Evolutionary conservation across 2,113 vertebrate species (phyloP).

Genomic region (Acanthisitta chloris): DNA sequence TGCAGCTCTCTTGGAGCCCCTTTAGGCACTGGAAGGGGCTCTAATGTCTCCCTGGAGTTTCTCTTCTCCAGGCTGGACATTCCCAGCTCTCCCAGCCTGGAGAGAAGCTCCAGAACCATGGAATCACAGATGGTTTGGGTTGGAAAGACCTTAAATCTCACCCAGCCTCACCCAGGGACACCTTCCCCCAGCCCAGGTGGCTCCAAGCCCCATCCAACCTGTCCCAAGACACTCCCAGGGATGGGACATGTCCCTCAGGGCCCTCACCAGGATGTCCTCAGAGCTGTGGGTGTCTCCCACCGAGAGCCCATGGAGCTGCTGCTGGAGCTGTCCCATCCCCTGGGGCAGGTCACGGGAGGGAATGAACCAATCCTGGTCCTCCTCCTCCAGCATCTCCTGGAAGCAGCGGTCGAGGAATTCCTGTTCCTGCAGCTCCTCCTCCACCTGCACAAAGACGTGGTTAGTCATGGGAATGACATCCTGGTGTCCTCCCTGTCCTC

Average conservation of each 20-base stretch:
- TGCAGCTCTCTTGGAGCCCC: neutral
- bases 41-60: no score
- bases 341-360: slow-evolving; percentile 91
- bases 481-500: no score
- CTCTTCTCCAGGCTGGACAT: no score
- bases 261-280: slow-evolving; percentile 92
- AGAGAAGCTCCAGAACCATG: no score
- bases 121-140: no score
- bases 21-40: no score
- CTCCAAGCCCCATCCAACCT: neutral
- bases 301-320: slow-evolving; percentile 89
- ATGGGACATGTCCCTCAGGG: rapidly evolving
- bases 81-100: no score
- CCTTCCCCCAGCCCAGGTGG: neutral
- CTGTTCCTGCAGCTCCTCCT: slow-evolving; percentile 95
- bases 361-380: slow-evolving; percentile 98
- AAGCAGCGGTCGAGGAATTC: slow-evolving; percentile 97
- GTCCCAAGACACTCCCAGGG: neutral
- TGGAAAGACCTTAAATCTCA: no score
- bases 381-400: slow-evolving; percentile 98
- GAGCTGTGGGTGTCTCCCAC: slow-evolving; percentile 76
- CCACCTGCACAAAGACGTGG: slow-evolving; percentile 78
- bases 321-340: slow-evolving; percentile 89
- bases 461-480: rapidly evolving
- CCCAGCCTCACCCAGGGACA: no score